phyloP scores from a whole-genome alignment of 2,797 vertebrate species.

The Rhinatrema bivittatum region DNA sequence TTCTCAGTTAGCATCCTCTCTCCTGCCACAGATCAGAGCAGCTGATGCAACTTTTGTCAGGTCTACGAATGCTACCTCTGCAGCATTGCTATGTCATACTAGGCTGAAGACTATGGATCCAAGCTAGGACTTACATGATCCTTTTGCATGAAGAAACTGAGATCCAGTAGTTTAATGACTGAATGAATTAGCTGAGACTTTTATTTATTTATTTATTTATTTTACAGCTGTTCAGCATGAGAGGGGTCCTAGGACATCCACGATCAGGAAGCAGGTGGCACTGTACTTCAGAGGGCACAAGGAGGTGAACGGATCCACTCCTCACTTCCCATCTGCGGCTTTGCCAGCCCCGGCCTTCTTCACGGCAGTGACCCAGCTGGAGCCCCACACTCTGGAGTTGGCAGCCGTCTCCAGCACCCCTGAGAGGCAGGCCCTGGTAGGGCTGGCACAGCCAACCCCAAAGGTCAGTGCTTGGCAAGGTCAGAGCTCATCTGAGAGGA shows the following conservation, averaged over 20 bases:
- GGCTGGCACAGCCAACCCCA: conserved; percentile 90
- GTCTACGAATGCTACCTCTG: too few species aligned
- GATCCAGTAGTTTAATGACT: too few species aligned
- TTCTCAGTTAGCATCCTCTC: too few species aligned
- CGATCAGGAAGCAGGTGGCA: conserved; percentile 96
- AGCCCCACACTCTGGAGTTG: conserved; percentile 87
- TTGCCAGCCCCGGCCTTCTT: conserved; percentile 88
- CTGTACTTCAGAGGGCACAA: conserved; percentile 97
- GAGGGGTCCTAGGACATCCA: conserved; percentile 90
- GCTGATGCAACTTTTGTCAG: too few species aligned
- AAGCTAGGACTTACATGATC: too few species aligned
- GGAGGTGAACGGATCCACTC: conserved; percentile 79
- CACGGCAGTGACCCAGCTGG: conserved; percentile 89
- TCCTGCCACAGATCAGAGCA: too few species aligned
- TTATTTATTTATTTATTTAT: too few species aligned
- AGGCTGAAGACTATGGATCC: too few species aligned
- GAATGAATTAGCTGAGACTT: too few species aligned
- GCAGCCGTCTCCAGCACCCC: conserved; percentile 76
- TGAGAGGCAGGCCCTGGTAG: conserved; percentile 85
- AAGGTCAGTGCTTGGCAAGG: conserved; percentile 83
- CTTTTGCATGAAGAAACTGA: too few species aligned
- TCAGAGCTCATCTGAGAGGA: too few species aligned
- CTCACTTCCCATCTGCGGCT: conserved; percentile 79
- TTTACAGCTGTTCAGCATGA: conserved; percentile 93
- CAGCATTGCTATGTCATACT: too few species aligned